phyloP scores from a whole-genome alignment of 30 jellyfish, hydroid and myxozoan species.

The Catostylus mosaicus region DNA sequence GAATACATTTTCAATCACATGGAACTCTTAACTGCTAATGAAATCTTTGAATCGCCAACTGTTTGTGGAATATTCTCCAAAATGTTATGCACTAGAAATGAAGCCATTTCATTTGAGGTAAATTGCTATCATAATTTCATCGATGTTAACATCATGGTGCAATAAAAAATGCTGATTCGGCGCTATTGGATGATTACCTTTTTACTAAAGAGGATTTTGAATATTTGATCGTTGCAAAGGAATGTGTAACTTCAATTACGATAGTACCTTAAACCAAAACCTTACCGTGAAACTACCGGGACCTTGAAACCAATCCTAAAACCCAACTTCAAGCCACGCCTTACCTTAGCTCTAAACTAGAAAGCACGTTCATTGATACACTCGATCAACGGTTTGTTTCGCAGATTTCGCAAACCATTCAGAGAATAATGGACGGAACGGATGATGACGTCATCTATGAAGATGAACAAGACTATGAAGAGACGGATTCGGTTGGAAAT shows the following conservation, averaged over 20 bases:
- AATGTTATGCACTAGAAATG: slow-evolving; percentile 30
- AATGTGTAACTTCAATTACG: no score
- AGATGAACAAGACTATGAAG: neutral
- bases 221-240: no score
- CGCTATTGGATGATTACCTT: no score
- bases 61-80: slow-evolving; percentile 50
- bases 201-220: no score
- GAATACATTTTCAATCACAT: slow-evolving; percentile 66
- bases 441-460: slow-evolving; percentile 23
- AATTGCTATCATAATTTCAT: no score
- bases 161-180: no score
- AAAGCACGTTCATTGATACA: neutral
- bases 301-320: no score
- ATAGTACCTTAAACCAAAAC: no score
- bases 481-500: neutral
- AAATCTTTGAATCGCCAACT: slow-evolving; percentile 16
- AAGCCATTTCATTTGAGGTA: slow-evolving; percentile 36
- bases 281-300: no score
- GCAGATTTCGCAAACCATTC: slow-evolving; percentile 42
- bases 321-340: no score
- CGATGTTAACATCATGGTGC: no score
- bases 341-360: no score
- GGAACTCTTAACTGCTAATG: slow-evolving; percentile 46
- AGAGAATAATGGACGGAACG: slow-evolving; percentile 32
- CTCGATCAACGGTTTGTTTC: neutral